Conservation (phyloP, 2,888 invertebrate genomes). For the Branchellion lobata region DNA sequence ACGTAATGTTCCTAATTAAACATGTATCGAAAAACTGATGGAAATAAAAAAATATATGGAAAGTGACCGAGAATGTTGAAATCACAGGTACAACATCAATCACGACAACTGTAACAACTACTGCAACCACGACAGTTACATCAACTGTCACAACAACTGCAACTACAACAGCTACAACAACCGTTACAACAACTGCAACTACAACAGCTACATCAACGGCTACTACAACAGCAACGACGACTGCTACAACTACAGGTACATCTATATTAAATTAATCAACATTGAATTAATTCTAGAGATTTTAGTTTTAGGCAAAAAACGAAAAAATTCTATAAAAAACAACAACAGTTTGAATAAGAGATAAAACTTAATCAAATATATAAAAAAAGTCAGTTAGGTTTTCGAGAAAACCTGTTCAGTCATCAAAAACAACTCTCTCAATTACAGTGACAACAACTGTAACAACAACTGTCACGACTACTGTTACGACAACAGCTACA, state of each 20-base stretch:
- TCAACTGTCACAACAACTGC: not conserved
- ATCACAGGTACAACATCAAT: not conserved
- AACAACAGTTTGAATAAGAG: too few relatives aligned
- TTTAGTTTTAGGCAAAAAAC: too few relatives aligned
- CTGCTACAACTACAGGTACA: conserved; percentile 12
- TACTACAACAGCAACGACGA: not conserved
- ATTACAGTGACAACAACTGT: not conserved
- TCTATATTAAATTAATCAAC: too few relatives aligned
- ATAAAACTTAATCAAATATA: too few relatives aligned
- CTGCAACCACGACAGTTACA: not conserved
- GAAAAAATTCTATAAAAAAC: too few relatives aligned
- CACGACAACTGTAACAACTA: not conserved
- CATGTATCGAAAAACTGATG: too few relatives aligned
- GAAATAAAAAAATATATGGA: too few relatives aligned
- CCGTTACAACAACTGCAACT: not conserved
- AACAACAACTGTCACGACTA: not conserved
- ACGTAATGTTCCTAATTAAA: too few relatives aligned
- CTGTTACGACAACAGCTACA: not conserved
- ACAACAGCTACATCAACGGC: too few relatives aligned
- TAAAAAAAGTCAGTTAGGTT: too few relatives aligned
- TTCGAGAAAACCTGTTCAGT: not conserved
- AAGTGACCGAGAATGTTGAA: too few relatives aligned
- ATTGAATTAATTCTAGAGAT: too few relatives aligned
- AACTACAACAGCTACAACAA: not conserved
- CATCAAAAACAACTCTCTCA: not conserved